Conservation (phyloP, 2,888 invertebrate species). For the Phanerotoma sp. region DNA sequence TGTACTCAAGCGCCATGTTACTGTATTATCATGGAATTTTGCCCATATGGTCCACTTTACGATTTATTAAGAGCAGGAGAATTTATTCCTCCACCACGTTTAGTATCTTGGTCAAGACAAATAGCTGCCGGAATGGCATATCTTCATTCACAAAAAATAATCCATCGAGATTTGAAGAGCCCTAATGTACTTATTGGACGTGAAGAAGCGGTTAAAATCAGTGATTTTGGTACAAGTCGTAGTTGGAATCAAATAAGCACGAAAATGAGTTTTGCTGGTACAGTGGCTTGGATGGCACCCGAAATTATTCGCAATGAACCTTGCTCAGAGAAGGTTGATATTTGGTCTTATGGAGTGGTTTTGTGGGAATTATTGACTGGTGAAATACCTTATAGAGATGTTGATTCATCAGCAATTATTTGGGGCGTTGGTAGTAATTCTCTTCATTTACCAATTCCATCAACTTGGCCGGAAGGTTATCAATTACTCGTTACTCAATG, state of each 20-base stretch:
- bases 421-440: conserved; percentile 97
- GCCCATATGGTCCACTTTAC: conserved; percentile 92
- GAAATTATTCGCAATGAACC: conserved; percentile 96
- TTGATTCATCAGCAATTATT: conserved; percentile 96
- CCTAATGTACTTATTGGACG: conserved; percentile 90
- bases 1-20: conserved; percentile 90
- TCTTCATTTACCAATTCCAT: conserved; percentile 87
- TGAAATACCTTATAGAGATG: conserved; percentile 89
- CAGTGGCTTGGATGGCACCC: conserved; percentile 99
- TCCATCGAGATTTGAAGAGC: conserved; percentile 97
- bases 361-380: conserved; percentile 97
- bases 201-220: conserved; percentile 85
- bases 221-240: conserved; percentile 95
- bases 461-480: conserved; percentile 85
- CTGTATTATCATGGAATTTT: conserved; percentile 98
- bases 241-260: conserved; percentile 95
- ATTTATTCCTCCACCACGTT: conserved; percentile 79
- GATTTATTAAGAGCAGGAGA: conserved; percentile 84
- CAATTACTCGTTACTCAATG: conserved; percentile 88
- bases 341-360: conserved; percentile 98
- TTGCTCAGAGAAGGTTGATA: conserved; percentile 96
- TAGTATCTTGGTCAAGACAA: conserved; percentile 92
- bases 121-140: conserved; percentile 97
- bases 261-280: conserved; percentile 98
- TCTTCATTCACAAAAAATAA: conserved; percentile 93